These are phyloP conservation scores for Amitus sp. DNA, from an alignment of 2,888 invertebrate genomes.

Conservation along the genomic window DNA sequence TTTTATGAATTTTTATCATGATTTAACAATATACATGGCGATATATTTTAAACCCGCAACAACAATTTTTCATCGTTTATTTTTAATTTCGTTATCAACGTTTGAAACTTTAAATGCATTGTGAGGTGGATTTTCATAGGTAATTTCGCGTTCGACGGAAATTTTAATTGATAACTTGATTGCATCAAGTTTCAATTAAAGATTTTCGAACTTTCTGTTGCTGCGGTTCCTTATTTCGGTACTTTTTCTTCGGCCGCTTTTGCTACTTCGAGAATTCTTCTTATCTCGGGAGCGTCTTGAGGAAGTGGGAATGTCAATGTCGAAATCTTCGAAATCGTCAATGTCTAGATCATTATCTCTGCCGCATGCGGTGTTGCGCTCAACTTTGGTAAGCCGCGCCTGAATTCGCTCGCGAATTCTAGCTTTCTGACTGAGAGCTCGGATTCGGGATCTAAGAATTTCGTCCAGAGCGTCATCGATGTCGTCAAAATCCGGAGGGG, in stretches of 20 bases:
- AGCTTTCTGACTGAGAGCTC: background rate
- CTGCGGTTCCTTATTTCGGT: background rate
- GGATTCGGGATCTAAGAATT: background rate
- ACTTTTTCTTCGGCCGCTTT: background rate
- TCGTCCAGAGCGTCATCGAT: constrained; percentile 1
- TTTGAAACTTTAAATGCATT: too few relatives aligned
- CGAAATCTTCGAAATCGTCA: background rate
- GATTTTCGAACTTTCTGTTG: constrained; percentile 22
- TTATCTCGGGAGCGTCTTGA: background rate
- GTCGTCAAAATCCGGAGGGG: background rate
- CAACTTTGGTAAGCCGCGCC: background rate
- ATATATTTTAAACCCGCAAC: too few relatives aligned
- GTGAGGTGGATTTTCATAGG: too few relatives aligned
- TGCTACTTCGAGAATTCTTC: background rate
- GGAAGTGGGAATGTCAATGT: background rate
- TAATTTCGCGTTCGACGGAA: too few relatives aligned
- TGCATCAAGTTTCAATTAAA: too few relatives aligned
- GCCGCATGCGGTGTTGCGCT: background rate
- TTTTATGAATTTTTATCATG: too few relatives aligned
- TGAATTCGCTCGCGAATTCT: background rate
- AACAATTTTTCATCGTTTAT: too few relatives aligned
- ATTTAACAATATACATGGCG: too few relatives aligned
- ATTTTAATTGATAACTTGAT: too few relatives aligned
- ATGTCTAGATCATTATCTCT: background rate
- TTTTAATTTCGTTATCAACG: too few relatives aligned